Percentiles rank a stretch among this genome's conserved stretches.
Evolutionary conservation across 2,797 vertebrate species (phyloP).

Genomic region (Petrocephalus sullivani): DNA sequence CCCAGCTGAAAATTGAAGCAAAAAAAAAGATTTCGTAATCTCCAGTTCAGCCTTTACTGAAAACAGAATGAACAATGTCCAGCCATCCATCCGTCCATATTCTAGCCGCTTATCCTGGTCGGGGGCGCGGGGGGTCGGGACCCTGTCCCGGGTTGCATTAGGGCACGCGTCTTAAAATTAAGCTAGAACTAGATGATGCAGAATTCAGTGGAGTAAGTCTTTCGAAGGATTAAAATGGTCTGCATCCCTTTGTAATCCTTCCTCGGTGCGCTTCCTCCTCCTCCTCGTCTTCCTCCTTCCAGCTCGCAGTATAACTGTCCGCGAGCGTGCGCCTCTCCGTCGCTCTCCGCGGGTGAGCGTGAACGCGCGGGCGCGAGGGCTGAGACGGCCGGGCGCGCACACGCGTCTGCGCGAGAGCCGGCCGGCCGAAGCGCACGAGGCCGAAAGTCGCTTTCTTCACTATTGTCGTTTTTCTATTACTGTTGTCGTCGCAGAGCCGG

Average conservation of each 20-base stretch:
- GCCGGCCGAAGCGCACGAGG: background rate
- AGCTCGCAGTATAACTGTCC: conserved; percentile 23
- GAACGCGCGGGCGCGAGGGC: conserved; percentile 20
- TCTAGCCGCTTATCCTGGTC: background rate
- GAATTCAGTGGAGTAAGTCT: background rate
- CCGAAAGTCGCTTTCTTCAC: background rate
- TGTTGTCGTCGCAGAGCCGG: background rate
- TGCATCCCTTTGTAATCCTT: conserved; percentile 21
- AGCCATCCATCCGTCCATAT: background rate
- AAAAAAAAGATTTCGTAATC: background rate
- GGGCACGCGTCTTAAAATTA: background rate
- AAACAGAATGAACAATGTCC: background rate
- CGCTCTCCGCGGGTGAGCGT: conserved; percentile 17
- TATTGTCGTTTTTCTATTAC: background rate
- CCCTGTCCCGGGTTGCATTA: background rate
- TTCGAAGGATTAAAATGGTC: background rate
- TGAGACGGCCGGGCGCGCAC: conserved; percentile 29
- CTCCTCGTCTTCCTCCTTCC: conserved; percentile 34
- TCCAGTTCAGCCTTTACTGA: background rate
- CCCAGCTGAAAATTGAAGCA: conserved; percentile 25
- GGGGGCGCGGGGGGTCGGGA: background rate
- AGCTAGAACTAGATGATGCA: conserved; percentile 12
- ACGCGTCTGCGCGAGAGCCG: conserved; percentile 18
- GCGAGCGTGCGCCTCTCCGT: conserved; percentile 37
- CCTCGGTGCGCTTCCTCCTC: conserved; percentile 33